Conservation (phyloP, 2,113 vertebrate species). For the Lucifuga dentata region DNA sequence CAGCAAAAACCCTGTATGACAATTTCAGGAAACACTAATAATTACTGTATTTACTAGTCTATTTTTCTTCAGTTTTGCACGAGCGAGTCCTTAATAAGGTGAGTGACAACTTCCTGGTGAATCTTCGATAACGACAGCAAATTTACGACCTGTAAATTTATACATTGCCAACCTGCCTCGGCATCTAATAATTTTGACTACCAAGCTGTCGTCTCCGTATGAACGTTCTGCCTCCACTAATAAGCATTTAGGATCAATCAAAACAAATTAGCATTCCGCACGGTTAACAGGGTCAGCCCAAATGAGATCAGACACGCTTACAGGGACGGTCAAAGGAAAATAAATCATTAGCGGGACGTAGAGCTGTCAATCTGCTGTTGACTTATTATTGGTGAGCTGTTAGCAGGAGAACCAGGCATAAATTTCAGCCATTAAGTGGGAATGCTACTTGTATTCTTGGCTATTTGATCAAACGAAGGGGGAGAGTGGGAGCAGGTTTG, state of each 20-base stretch:
- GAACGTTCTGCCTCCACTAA: constrained; percentile 49
- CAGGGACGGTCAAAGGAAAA: constrained; percentile 51
- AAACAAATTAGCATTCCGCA: constrained; percentile 56
- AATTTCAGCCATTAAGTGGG: constrained; percentile 15
- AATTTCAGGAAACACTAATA: no score
- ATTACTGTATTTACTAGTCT: background rate
- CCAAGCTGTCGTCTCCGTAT: constrained; percentile 29
- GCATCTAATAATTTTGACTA: constrained; percentile 41
- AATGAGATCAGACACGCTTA: constrained; percentile 66
- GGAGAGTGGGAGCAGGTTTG: constrained; percentile 5
- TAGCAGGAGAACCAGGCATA: constrained; percentile 21
- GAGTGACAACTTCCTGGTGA: constrained; percentile 1
- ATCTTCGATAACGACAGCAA: background rate
- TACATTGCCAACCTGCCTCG: constrained; percentile 19
- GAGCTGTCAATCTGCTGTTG: constrained; percentile 54
- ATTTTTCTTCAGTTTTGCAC: background rate
- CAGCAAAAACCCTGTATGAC: background rate
- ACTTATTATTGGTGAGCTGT: constrained; percentile 25
- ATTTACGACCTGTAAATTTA: constrained; percentile 29
- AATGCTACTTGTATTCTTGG: background rate
- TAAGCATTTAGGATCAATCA: constrained; percentile 67
- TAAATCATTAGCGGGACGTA: constrained; percentile 46
- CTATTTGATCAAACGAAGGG: background rate
- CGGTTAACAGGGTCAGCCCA: constrained; percentile 54
- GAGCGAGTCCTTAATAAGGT: no score